Conservation (phyloP, 2,888 invertebrate genomes). For the Trissolcus japonicus region DNA sequence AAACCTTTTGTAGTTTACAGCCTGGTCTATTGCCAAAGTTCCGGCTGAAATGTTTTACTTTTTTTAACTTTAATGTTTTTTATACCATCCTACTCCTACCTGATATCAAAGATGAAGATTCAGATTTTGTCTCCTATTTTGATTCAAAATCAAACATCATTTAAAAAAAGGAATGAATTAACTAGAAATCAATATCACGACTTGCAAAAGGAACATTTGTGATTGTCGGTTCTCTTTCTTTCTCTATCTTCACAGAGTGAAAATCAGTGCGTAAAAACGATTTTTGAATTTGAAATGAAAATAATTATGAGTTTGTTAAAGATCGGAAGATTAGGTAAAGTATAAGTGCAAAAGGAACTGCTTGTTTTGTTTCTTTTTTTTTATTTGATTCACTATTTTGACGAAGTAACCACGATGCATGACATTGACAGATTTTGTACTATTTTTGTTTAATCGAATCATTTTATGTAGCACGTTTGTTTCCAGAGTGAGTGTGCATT, state of each 20-base stretch:
- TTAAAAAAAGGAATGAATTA: no score
- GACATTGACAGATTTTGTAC: slow-evolving; percentile 48
- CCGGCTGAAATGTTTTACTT: neutral
- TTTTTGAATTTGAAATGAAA: no score
- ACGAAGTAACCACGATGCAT: slow-evolving; percentile 36
- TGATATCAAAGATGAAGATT: neutral
- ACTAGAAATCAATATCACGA: no score
- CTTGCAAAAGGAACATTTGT: slow-evolving; percentile 50
- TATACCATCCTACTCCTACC: no score
- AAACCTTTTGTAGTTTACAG: no score
- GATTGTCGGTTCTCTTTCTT: slow-evolving; percentile 51
- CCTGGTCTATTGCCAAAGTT: neutral
- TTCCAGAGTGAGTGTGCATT: slow-evolving; percentile 51
- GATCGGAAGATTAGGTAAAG: slow-evolving; percentile 28
- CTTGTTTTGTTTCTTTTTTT: slow-evolving; percentile 51
- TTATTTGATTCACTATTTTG: slow-evolving; percentile 14
- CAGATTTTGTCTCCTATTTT: slow-evolving; percentile 3
- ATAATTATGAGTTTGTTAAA: no score
- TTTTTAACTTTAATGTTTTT: no score
- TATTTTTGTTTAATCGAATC: slow-evolving; percentile 48
- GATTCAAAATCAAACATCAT: neutral
- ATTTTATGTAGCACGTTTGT: slow-evolving; percentile 56
- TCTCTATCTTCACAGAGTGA: slow-evolving; percentile 29
- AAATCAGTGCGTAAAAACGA: slow-evolving; percentile 6
- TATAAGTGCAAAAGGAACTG: slow-evolving; percentile 28